These are phyloP conservation scores for Sciurus carolinensis DNA, from an alignment of 2,797 vertebrate species.

Conservation along the genomic window DNA sequence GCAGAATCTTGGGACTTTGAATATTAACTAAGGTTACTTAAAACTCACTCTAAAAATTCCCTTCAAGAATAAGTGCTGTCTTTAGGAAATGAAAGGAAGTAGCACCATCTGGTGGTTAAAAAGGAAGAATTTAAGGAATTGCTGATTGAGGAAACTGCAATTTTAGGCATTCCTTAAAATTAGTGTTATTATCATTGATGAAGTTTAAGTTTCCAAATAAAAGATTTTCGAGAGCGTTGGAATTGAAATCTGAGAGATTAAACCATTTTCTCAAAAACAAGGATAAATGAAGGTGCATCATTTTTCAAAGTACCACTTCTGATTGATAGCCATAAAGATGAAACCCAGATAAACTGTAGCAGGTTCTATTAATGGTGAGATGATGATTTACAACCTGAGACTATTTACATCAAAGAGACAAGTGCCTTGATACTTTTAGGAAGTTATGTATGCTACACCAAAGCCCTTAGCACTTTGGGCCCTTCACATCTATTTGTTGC, in stretches of 20 bases:
- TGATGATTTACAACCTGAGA: neutral
- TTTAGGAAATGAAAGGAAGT: constrained; percentile 41
- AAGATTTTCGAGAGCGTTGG: neutral
- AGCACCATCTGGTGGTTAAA: constrained; percentile 77
- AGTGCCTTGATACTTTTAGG: neutral
- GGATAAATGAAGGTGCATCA: neutral
- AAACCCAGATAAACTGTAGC: constrained; percentile 23
- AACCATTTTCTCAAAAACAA: constrained; percentile 39
- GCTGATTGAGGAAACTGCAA: neutral
- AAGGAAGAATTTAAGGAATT: neutral
- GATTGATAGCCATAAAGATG: neutral
- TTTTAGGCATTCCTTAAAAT: neutral
- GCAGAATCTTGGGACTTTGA: constrained; percentile 9
- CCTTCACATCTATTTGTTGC: neutral
- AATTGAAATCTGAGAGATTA: neutral
- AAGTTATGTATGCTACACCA: neutral
- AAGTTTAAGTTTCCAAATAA: constrained; percentile 36
- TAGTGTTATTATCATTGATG: neutral
- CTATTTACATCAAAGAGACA: neutral
- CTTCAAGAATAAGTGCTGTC: neutral
- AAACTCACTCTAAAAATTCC: neutral
- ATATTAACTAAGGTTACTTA: neutral
- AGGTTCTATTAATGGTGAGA: neutral
- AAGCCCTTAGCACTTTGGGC: too few relatives aligned
- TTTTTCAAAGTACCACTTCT: neutral